Evolutionary conservation across 2,888 invertebrate genomes (phyloP).

Genomic region (Ectemnius lituratus): DNA sequence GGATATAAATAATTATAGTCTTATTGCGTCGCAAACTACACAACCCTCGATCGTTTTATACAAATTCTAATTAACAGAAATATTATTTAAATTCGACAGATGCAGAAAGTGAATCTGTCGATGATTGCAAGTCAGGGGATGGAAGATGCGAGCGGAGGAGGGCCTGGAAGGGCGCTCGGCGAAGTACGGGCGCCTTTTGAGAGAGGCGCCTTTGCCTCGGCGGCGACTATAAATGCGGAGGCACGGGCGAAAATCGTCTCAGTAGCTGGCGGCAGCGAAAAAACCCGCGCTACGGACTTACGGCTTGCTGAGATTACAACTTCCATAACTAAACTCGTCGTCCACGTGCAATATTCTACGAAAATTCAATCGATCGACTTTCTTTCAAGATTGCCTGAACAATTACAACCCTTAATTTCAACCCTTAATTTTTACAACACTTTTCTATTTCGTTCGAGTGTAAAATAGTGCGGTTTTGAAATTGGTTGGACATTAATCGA

Average conservation of each 20-base stretch:
- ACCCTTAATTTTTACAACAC: no score
- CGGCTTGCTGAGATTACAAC: background rate
- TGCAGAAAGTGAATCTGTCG: background rate
- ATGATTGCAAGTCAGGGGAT: background rate
- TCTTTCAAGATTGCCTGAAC: no score
- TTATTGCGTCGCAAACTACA: no score
- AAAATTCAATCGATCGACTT: background rate
- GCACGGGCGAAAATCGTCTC: conserved; percentile 62
- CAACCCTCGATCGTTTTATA: no score
- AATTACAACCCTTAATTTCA: no score
- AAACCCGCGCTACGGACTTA: conserved; percentile 34
- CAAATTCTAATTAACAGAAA: no score
- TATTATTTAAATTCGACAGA: background rate
- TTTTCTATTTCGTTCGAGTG: no score
- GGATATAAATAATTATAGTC: no score
- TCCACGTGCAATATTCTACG: background rate
- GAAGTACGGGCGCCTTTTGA: conserved; percentile 39
- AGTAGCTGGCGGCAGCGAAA: conserved; percentile 57
- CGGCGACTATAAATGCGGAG: conserved; percentile 60
- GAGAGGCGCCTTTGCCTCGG: conserved; percentile 34
- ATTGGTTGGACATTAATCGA: no score
- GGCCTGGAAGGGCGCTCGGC: conserved; percentile 47
- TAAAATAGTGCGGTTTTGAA: no score
- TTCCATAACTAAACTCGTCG: background rate
- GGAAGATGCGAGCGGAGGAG: background rate